Percentiles rank a stretch among this genome's conserved stretches.
Evolutionary conservation across 2,888 invertebrate genomes (phyloP).

Genomic region (Asteroscopus sphinx): DNA sequence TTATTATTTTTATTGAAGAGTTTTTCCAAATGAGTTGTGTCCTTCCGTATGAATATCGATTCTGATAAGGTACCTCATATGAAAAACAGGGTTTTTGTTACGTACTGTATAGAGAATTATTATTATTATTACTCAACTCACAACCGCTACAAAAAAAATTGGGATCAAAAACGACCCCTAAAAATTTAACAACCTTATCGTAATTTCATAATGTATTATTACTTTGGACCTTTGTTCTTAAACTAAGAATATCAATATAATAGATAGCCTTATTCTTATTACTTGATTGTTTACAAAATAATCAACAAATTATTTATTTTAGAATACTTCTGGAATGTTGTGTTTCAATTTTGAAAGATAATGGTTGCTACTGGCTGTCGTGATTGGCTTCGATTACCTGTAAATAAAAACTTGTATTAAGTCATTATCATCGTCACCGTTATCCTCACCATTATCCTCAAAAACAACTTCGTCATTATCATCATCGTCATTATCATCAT

Average conservation of each 20-base stretch:
- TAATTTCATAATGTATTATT: constrained; percentile 1
- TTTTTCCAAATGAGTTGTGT: no score
- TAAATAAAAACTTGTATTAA: constrained; percentile 53
- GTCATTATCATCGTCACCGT: no score
- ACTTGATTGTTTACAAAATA: constrained; percentile 26
- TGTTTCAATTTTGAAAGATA: not conserved
- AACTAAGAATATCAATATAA: constrained; percentile 28
- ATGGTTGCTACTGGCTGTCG: constrained; percentile 64
- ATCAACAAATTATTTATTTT: constrained; percentile 34
- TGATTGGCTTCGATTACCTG: constrained; percentile 75
- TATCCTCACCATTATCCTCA: no score
- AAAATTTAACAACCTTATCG: not conserved
- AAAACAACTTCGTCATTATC: no score
- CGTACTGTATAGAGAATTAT: no score
- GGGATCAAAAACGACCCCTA: not conserved
- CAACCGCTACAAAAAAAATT: not conserved
- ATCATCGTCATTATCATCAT: no score
- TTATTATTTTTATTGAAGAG: no score
- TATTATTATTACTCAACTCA: no score
- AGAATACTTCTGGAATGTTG: constrained; percentile 32
- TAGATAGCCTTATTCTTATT: constrained; percentile 15
- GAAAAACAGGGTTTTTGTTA: no score
- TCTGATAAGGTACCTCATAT: no score
- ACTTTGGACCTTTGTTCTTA: constrained; percentile 36
- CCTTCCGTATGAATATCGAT: no score